These are phyloP conservation scores for Erpobdella octoculata DNA, from an alignment of 2,888 invertebrate genomes.

Conservation along the genomic window DNA sequence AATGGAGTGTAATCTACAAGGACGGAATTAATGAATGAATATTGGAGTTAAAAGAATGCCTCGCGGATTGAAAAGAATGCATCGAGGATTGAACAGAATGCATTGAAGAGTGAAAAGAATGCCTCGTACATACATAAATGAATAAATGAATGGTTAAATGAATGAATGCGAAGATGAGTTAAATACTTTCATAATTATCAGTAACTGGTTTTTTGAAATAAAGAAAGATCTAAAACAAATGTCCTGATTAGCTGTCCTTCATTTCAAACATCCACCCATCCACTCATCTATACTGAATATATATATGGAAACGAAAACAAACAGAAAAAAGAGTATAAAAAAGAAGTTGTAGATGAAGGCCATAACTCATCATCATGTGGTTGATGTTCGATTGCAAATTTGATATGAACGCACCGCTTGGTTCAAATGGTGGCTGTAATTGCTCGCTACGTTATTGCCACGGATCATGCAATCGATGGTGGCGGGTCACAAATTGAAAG, in stretches of 20 bases:
- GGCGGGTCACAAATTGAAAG: too few species aligned
- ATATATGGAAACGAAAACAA: not conserved
- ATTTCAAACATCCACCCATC: too few species aligned
- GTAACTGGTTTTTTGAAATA: not conserved
- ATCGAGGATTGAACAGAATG: too few species aligned
- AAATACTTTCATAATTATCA: not conserved
- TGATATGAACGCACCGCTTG: not conserved
- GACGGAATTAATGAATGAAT: too few species aligned
- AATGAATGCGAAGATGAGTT: slow-evolving; percentile 8
- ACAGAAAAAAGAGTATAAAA: not conserved
- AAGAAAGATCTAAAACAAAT: not conserved
- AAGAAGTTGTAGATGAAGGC: not conserved
- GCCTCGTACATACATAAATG: too few species aligned
- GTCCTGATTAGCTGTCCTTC: not conserved
- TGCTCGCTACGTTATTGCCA: slow-evolving; percentile 9
- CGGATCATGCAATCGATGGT: slow-evolving; percentile 8
- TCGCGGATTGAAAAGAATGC: too few species aligned
- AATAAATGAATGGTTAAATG: too few species aligned
- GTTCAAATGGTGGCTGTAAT: slow-evolving; percentile 3
- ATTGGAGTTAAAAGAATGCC: too few species aligned
- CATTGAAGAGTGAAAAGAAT: too few species aligned
- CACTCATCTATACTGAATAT: not conserved
- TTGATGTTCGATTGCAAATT: slow-evolving; percentile 13
- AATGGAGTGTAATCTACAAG: too few species aligned
- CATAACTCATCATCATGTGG: slow-evolving; percentile 1